These are phyloP conservation scores for Rhincodon typus DNA, from an alignment of 2,797 vertebrate species.

Conservation along the genomic window DNA sequence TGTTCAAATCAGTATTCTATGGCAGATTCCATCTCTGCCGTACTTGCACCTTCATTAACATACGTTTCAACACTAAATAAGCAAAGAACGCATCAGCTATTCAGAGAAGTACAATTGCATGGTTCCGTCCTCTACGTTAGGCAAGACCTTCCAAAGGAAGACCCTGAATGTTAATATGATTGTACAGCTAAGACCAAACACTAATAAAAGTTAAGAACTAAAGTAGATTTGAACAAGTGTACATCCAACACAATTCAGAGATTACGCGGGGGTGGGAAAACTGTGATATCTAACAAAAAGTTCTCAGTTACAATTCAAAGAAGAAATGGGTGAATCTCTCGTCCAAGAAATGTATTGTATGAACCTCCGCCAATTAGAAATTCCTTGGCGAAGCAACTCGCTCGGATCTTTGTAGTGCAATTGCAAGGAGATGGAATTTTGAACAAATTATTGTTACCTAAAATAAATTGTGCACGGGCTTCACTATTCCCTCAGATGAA, in stretches of 20 bases:
- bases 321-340: background rate
- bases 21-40: too few species aligned
- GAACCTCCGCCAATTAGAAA: background rate
- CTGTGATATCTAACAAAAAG: too few species aligned
- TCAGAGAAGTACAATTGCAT: background rate
- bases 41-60: background rate
- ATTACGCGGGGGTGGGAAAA: background rate
- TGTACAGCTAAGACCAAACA: too few species aligned
- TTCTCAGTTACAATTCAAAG: too few species aligned
- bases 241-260: background rate
- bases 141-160: background rate
- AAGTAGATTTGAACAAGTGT: background rate
- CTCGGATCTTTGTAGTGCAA: background rate
- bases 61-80: background rate
- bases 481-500: background rate
- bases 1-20: background rate
- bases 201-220: background rate
- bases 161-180: background rate
- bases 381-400: background rate
- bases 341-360: background rate
- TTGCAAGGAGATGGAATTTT: background rate
- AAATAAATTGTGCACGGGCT: background rate
- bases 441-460: background rate
- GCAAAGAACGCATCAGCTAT: background rate
- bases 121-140: background rate